A percentile compares a stretch with the other conserved stretches of the same genome.
Conservation (phyloP, 1,140 invertebrate species). For the Drosophila teissieri region DNA sequence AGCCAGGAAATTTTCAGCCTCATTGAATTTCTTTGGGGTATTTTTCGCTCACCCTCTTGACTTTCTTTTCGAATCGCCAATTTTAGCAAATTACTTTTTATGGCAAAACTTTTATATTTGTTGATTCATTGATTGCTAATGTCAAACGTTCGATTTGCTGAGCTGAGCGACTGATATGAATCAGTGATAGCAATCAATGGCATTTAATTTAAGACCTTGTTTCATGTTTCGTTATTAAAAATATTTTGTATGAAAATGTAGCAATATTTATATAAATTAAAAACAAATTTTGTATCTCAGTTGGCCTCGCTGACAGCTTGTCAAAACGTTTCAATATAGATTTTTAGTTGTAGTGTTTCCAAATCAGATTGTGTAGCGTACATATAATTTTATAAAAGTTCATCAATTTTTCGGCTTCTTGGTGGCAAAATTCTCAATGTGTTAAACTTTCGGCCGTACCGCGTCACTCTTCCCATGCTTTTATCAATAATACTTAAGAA, state of each 20-base stretch:
- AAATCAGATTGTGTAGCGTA: conserved; percentile 80
- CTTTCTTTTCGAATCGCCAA: conserved; percentile 32
- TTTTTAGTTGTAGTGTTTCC: conserved; percentile 69
- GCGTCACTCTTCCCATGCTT: conserved; percentile 60
- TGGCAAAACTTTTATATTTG: conserved; percentile 47
- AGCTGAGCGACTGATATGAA: background rate
- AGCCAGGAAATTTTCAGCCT: conserved; percentile 56
- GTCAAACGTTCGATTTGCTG: conserved; percentile 8
- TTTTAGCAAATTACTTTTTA: conserved; percentile 63
- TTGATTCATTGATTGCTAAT: conserved; percentile 47
- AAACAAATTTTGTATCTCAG: background rate
- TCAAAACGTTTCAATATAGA: conserved; percentile 33
- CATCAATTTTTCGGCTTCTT: conserved; percentile 69
- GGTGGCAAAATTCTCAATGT: conserved; percentile 77
- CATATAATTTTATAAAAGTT: conserved; percentile 76
- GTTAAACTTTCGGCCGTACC: conserved; percentile 71
- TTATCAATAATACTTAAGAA: conserved; percentile 8
- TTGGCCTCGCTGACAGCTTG: conserved; percentile 13
- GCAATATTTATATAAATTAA: background rate
- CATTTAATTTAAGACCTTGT: background rate
- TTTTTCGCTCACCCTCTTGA: conserved; percentile 15
- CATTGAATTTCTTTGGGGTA: conserved; percentile 39
- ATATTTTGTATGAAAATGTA: background rate
- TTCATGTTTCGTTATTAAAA: background rate
- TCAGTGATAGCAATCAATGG: background rate